Evolutionary conservation across 2,888 invertebrate species (phyloP), one percentile per base, ranked within the genome.

Genomic region (Drosophila mimetica): DNA sequence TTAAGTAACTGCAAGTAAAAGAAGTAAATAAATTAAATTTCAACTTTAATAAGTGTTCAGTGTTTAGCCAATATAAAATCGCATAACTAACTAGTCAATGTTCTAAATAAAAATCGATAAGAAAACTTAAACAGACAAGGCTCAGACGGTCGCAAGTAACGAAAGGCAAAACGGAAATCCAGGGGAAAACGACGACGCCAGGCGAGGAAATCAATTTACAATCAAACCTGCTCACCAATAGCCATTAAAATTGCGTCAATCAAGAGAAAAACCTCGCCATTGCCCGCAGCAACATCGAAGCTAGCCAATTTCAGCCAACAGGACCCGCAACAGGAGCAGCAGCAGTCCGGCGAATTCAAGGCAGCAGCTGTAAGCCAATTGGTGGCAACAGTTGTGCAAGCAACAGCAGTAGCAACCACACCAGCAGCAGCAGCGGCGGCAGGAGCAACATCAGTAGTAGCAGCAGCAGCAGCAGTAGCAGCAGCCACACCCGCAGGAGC

Each of bases 241-340:
- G 77, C 82, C 86, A 88, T 88, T 89, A 90, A 86, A 90, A 90
- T 90, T 90, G 89, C 90, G 90, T 82, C 90, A 77, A 89, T 90
- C 85, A 90, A 90, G 88, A 89, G 90, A 87, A 90, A 90, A 90
- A 78, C 78, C 72, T 90, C 90, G 77, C 84, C 90, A 81, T 72
- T 79, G 73, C 84, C 88, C 54, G 74, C 75, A 79, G 79, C 77
- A 72, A 79, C 74, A 73, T 72, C 73, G 73, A 66, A 67, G 64
- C 63, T 75, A 74, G 75, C 67, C 59, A 87, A 80, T 77, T 83
- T 83, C 60, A 73, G 65, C 59, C 87, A 83, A 50, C 69, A 71
- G 44, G 54, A 41, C 47, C 37, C 42, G 18, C 71, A 75, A 13
- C 63, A 52, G 37, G 25, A 78, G 4, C 54, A 66, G 1, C 53